Conservation (phyloP, 2,113 vertebrate species). For the Spilogale gracilis region DNA sequence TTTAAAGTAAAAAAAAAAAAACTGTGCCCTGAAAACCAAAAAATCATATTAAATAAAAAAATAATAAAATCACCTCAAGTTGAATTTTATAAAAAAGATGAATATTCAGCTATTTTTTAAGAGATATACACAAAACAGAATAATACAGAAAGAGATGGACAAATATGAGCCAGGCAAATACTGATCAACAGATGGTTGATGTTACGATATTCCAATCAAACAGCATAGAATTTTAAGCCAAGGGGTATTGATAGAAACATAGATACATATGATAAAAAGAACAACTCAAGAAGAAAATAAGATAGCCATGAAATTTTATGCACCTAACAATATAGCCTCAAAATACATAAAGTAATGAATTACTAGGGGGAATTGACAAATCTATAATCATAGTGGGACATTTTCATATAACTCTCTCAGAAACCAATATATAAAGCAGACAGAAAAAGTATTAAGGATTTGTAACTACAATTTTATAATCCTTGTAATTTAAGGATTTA, state of each 20-base stretch:
- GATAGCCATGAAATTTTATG: neutral
- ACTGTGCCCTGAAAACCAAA: too few species aligned
- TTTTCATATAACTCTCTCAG: neutral
- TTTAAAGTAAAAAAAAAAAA: too few species aligned
- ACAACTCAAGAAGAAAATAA: constrained; percentile 8
- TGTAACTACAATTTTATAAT: neutral
- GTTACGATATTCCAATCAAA: neutral
- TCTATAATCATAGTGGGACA: neutral
- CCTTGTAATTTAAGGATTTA: neutral
- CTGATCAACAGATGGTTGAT: neutral
- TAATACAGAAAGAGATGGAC: neutral
- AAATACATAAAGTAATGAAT: constrained; percentile 25
- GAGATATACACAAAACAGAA: neutral
- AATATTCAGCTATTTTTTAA: neutral
- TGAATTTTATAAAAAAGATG: neutral
- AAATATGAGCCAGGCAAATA: neutral
- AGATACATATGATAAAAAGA: neutral
- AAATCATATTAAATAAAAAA: constrained; percentile 9
- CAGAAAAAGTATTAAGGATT: neutral
- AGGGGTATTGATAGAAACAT: neutral
- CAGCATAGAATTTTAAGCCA: neutral
- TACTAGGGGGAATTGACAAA: neutral
- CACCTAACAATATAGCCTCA: constrained; percentile 7
- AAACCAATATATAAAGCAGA: neutral
- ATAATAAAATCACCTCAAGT: neutral